A percentile compares a stretch with the other conserved stretches of the same genome.
These are phyloP conservation scores for Colinus virginianus DNA, from an alignment of 2,113 vertebrate genomes.

Conservation along the genomic window DNA sequence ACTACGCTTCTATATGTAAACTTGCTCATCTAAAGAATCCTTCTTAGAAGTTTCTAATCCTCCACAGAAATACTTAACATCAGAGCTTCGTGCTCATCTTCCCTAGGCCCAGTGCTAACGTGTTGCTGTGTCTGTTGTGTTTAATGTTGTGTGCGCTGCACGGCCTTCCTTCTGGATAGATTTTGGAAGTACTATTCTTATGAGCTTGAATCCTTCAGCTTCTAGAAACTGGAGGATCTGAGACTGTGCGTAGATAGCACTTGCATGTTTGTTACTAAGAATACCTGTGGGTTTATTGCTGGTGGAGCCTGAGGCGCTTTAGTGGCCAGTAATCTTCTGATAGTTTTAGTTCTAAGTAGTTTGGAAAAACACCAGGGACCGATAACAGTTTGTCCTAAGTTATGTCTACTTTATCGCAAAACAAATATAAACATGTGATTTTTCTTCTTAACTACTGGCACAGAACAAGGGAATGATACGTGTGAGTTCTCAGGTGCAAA, in stretches of 20 bases:
- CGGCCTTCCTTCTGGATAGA: neutral
- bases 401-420: neutral
- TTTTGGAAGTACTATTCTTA: neutral
- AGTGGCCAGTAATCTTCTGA: slow-evolving; percentile 10
- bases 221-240: neutral
- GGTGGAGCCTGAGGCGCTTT: neutral
- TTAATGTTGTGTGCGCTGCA: neutral
- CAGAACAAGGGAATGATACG: neutral
- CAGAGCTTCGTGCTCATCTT: neutral
- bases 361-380: neutral
- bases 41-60: neutral
- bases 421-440: neutral
- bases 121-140: neutral
- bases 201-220: neutral
- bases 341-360: slow-evolving; percentile 28
- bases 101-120: neutral
- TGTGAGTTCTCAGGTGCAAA: neutral
- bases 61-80: neutral
- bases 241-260: neutral
- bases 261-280: slow-evolving; percentile 19
- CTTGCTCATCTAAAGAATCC: neutral
- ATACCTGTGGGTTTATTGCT: neutral
- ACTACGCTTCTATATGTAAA: neutral
- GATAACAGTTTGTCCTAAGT: neutral
- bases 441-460: neutral